Conservation (phyloP, 2,113 vertebrate species). For the Tragelaphus strepsiceros region DNA sequence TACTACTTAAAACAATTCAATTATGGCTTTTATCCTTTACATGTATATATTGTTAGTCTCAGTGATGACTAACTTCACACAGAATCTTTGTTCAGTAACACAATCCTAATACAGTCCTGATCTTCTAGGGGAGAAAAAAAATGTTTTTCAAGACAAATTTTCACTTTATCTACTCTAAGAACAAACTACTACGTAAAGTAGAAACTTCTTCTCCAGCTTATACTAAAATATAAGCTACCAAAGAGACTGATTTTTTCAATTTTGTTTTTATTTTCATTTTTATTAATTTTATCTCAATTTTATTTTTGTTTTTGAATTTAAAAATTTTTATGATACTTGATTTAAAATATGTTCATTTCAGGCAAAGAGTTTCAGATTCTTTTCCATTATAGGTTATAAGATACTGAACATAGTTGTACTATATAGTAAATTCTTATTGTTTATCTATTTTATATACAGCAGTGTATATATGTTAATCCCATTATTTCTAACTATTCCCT, state of each 20-base stretch:
- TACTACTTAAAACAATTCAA: neutral
- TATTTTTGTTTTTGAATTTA: neutral
- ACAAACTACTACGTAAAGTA: neutral
- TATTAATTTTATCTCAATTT: neutral
- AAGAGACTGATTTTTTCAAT: neutral
- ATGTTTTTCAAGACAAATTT: neutral
- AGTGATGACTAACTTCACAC: neutral
- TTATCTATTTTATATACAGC: neutral
- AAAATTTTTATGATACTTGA: too few relatives aligned
- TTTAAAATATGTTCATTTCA: neutral
- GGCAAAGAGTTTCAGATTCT: neutral
- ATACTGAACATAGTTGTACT: neutral
- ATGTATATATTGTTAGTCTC: neutral
- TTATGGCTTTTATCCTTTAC: neutral
- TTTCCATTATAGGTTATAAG: neutral
- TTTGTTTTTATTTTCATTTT: neutral
- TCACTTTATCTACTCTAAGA: neutral
- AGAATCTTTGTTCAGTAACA: neutral
- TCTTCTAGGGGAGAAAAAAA: neutral
- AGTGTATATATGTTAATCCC: neutral
- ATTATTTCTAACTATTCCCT: neutral
- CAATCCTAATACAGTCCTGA: neutral
- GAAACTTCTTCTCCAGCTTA: neutral
- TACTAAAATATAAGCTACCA: neutral
- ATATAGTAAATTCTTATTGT: neutral